These are phyloP conservation scores for Ricordea florida DNA, from an alignment of 92 coral and sea anemone species.

Conservation along the genomic window DNA sequence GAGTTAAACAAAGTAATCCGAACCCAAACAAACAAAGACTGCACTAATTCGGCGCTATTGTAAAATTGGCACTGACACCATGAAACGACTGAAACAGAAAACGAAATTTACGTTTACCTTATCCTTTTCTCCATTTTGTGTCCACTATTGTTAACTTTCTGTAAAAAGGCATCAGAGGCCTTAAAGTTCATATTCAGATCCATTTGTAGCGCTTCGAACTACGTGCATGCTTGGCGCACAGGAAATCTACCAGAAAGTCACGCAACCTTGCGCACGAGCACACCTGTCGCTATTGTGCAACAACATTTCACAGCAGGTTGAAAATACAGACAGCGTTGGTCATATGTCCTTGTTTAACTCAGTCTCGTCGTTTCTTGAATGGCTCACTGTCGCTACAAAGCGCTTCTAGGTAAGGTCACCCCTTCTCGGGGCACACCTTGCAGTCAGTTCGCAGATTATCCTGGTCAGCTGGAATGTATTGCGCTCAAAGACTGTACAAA, in stretches of 20 bases:
- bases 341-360: background rate
- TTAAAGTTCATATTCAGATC: background rate
- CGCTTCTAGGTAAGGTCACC: too few relatives aligned
- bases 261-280: slow-evolving; percentile 3
- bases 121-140: background rate
- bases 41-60: background rate
- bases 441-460: too few relatives aligned
- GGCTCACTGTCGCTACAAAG: background rate
- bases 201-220: slow-evolving; percentile 7
- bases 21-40: background rate
- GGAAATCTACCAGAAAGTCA: slow-evolving; percentile 6
- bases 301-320: too few relatives aligned
- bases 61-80: background rate
- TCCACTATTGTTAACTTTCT: background rate
- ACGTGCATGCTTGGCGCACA: too few relatives aligned
- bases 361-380: slow-evolving; percentile 1
- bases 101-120: too few relatives aligned
- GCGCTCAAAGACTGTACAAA: too few relatives aligned
- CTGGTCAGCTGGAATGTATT: too few relatives aligned
- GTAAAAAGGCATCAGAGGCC: background rate
- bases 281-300: too few relatives aligned
- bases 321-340: too few relatives aligned
- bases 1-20: background rate
- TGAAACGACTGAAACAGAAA: too few relatives aligned
- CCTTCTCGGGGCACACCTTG: background rate